Base-by-base conservation (phyloP, 2,113 vertebrate species). In the rabbit (Oryctolagus cuniculus) region DNA sequence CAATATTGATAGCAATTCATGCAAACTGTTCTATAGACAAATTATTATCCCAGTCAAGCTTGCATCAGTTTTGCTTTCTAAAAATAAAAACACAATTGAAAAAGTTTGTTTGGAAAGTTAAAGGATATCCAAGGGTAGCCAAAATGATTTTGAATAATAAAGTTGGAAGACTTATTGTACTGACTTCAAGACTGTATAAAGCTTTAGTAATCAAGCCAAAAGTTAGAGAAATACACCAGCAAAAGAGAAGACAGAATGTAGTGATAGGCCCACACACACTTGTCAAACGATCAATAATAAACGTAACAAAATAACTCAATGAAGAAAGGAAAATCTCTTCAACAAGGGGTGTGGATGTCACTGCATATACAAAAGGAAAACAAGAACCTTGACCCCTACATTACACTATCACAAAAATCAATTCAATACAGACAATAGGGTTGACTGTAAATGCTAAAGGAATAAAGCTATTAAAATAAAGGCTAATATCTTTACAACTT, bases 381-480 rank as follows among this genome's bases (percentile, higher is more conserved):
- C 31, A 67, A 72, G 21, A 92, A 25, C 5, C 17, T 44, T 69
- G 16, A 53, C 21, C 5, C 58, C 29, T 80, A 63, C 61, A 51
- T 80, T 61, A 25, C 51, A 81, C n/a, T n/a, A 38, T 67, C 79
- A 73, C 55, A 69, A 67, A 88, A 69, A 89, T 44, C 70, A 91
- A 15, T 36, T 64, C 29, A 83, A 82, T 70, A 58, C 72, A 34
- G 55, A 55, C 87, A 49, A 63, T 10, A 69, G 24, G 44, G 21
- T 53, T 78, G 19, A 78, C 44, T n/a, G 75, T 36, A 81, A 55
- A 82, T 31, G 34, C 53, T 49, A 38, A 51, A 61, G 70, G 31
- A 87, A 93, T 74, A 63, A 91, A 77, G 27, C n/a, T 78, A 82
- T 44, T 72, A 87, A 90, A 90, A 95, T 36, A 66, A 93, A 95